Evolutionary conservation across 2,113 vertebrate genomes (phyloP), one percentile per base, ranked within the genome.

Genomic region (Microtus richardsoni): DNA sequence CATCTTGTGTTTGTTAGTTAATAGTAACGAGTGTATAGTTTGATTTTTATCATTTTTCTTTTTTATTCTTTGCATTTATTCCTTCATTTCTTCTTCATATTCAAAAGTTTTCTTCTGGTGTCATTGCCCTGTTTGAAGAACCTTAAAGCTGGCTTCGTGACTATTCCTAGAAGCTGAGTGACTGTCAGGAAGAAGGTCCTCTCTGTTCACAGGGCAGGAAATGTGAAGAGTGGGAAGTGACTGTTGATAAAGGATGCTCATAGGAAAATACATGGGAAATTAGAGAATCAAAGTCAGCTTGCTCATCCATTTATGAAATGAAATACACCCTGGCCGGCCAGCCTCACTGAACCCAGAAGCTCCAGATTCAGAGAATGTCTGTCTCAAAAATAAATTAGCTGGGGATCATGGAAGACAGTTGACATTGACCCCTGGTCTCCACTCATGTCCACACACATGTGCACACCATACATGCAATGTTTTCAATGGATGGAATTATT

Each of bases 401-500:
- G 26, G 44, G 30, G 64, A 24, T 87, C 44, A n/a, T 14, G 21
- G 44, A 70, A 70, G 66, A 52, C 41, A 66, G 9, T 41, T 41
- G 58, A 36, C 64, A n/a, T 52, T 86, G 84, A 70, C 47, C 19
- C n/a, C 19, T 70, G 84, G 44, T n/a, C 44, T 49, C 22, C 47
- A 71, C 11, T 36, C 10, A 7, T 70, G 30, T 26, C 19, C 33
- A 87, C 47, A 24, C 30, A 80, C 5, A 12, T 86, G 19, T 16
- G 41, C 33, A 87, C 47, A 36, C 19, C 33, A 70, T 24, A 52
- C 3, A 8, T 33, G 36, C 49, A 47, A 13, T 78, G 17, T 33
- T 91, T 95, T 88, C 24, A 73, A 3, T 88, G 64, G 78, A 60
- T 22, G 89, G 22, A 89, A 39, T 91, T 84, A 80, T 78, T 80